Percentiles rank a stretch among this genome's conserved stretches.
phyloP scores from a whole-genome alignment of 37 sponge, comb jelly and placozoan genomes.

The Haliclona indistincta region DNA sequence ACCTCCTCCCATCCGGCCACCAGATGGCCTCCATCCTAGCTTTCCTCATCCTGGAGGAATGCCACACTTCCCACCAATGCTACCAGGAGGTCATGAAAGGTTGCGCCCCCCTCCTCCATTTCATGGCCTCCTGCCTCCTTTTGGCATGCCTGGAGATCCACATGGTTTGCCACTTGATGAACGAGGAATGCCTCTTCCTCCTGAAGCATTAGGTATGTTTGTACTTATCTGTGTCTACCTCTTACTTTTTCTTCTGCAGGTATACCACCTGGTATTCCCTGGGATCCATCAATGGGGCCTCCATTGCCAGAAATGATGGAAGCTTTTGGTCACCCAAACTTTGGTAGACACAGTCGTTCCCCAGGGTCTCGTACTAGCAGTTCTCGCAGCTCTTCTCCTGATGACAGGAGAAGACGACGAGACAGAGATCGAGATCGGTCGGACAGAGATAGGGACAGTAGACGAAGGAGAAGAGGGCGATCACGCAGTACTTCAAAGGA shows the following conservation, averaged over 20 bases:
- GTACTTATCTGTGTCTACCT: neutral
- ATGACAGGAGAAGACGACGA: slow-evolving; percentile 10
- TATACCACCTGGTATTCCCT: slow-evolving; percentile 38
- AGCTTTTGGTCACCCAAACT: neutral
- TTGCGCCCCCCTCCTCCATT: slow-evolving; percentile 6
- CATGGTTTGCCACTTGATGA: slow-evolving; percentile 47
- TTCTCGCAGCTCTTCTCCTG: slow-evolving; percentile 57
- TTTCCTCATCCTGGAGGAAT: slow-evolving; percentile 27
- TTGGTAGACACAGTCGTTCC: slow-evolving; percentile 38
- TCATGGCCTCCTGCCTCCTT: slow-evolving; percentile 54
- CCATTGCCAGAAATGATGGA: slow-evolving; percentile 54
- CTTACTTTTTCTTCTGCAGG: neutral
- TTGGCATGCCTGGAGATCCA: slow-evolving; percentile 32
- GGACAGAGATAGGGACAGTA: slow-evolving; percentile 35
- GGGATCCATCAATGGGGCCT: slow-evolving; percentile 77
- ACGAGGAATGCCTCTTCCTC: slow-evolving; percentile 28
- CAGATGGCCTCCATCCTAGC: neutral
- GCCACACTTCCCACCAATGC: slow-evolving; percentile 8
- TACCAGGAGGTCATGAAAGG: neutral
- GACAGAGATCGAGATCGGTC: slow-evolving; percentile 27
- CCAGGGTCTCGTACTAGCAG: slow-evolving; percentile 32
- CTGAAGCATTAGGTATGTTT: slow-evolving; percentile 23
- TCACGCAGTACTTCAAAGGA: too few relatives aligned
- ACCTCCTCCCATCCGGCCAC: slow-evolving; percentile 17
- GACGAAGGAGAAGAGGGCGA: slow-evolving; percentile 14